Percentiles rank a stretch among this genome's conserved stretches.
phyloP scores from a whole-genome alignment of 2,797 vertebrate species.

The Bradypodion pumilum region DNA sequence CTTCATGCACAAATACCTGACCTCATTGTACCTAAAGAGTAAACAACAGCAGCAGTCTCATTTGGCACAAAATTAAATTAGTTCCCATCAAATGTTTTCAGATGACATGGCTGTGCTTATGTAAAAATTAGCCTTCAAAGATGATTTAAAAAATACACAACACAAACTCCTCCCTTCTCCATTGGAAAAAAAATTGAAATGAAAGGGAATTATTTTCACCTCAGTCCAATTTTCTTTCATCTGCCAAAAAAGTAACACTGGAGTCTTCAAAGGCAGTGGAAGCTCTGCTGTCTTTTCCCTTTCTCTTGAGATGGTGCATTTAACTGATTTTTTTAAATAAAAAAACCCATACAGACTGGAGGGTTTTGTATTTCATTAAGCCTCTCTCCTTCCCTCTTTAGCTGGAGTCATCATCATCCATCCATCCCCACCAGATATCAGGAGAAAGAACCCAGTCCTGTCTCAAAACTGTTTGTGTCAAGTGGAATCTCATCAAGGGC shows the following conservation, averaged over 20 bases:
- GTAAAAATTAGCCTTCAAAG: constrained; percentile 22
- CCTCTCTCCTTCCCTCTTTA: background rate
- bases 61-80: constrained; percentile 25
- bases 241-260: background rate
- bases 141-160: background rate
- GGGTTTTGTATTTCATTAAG: constrained; percentile 2
- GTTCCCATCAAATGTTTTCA: background rate
- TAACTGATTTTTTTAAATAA: background rate
- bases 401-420: background rate
- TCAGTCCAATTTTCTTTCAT: constrained; percentile 19
- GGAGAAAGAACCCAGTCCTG: background rate
- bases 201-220: background rate
- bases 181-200: background rate
- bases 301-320: background rate
- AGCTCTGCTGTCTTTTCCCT: background rate
- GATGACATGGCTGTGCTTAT: constrained; percentile 31
- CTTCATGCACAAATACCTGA: constrained; percentile 1
- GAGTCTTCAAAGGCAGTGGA: constrained; percentile 10
- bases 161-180: background rate
- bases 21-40: constrained; percentile 10
- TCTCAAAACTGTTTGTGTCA: constrained; percentile 31
- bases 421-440: background rate
- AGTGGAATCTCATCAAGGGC: constrained; percentile 40
- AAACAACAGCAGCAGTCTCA: constrained; percentile 23
- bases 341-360: background rate